Evolutionary conservation across 2,113 vertebrate species (phyloP).

Genomic region (Ellobius talpinus): DNA sequence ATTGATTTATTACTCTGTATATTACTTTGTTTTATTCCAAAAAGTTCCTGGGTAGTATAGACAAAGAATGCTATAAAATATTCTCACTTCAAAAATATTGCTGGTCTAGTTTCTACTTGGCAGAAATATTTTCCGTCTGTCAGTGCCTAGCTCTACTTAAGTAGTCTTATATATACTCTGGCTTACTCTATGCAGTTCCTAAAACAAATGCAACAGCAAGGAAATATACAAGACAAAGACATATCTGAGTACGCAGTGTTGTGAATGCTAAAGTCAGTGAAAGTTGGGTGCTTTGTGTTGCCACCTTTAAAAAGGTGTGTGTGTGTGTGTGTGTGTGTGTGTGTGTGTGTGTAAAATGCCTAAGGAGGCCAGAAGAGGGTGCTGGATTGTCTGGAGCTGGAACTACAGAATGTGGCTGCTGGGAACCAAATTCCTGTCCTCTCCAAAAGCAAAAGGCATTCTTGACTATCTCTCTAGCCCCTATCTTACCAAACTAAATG

Average conservation of each 20-base stretch:
- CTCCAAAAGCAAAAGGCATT: neutral
- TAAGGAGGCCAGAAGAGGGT: neutral
- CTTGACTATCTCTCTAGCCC: neutral
- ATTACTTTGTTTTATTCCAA: conserved; percentile 18
- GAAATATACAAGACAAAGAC: neutral
- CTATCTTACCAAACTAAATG: neutral
- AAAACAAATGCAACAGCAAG: neutral
- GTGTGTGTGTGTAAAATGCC: neutral
- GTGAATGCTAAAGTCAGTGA: conserved; percentile 15
- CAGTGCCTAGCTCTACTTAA: neutral
- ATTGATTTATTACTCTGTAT: conserved; percentile 3
- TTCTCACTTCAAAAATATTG: neutral
- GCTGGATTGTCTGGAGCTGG: neutral
- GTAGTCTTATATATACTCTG: neutral
- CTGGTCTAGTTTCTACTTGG: conserved; percentile 21
- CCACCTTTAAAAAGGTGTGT: neutral
- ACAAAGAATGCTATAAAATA: conserved; percentile 39
- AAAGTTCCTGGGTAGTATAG: neutral
- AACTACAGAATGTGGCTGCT: neutral
- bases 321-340: neutral
- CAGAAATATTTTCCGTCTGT: conserved; percentile 25
- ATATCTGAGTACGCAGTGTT: neutral
- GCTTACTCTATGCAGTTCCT: neutral
- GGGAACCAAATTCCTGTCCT: neutral
- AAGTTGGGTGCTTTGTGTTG: neutral